Percentiles rank a stretch among this genome's conserved stretches.
These are phyloP conservation scores for Parnassius glacialis DNA, from an alignment of 2,888 invertebrate genomes.

Conservation along the genomic window DNA sequence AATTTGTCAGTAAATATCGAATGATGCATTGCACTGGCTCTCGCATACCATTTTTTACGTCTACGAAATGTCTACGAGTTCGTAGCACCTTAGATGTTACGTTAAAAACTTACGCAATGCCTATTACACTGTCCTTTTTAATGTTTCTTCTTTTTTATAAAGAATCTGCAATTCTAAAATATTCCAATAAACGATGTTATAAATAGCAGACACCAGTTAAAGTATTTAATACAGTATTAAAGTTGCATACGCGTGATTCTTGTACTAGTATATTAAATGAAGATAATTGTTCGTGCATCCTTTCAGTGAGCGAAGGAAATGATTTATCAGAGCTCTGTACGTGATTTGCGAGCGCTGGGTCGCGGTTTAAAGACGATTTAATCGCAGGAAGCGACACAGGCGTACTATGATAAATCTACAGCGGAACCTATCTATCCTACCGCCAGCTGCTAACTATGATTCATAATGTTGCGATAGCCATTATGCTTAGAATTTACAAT, in stretches of 20 bases:
- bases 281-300: constrained; percentile 33
- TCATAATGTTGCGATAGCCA: constrained; percentile 57
- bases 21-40: too few species aligned
- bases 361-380: constrained; percentile 48
- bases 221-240: too few species aligned
- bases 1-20: too few species aligned
- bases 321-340: constrained; percentile 64
- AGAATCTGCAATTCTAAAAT: too few species aligned
- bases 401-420: constrained; percentile 54
- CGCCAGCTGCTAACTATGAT: constrained; percentile 61
- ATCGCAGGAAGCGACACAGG: constrained; percentile 72
- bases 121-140: too few species aligned
- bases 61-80: constrained; percentile 20
- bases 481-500: constrained; percentile 46
- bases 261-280: constrained; percentile 1
- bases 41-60: neutral
- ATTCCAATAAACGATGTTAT: too few species aligned
- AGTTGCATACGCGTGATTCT: neutral
- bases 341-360: constrained; percentile 67
- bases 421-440: constrained; percentile 74
- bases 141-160: too few species aligned
- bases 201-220: neutral
- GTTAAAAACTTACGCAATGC: too few species aligned
- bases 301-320: constrained; percentile 57
- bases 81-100: constrained; percentile 12